phyloP scores from a whole-genome alignment of 2,888 invertebrate species.

The Trichacis sp. region DNA sequence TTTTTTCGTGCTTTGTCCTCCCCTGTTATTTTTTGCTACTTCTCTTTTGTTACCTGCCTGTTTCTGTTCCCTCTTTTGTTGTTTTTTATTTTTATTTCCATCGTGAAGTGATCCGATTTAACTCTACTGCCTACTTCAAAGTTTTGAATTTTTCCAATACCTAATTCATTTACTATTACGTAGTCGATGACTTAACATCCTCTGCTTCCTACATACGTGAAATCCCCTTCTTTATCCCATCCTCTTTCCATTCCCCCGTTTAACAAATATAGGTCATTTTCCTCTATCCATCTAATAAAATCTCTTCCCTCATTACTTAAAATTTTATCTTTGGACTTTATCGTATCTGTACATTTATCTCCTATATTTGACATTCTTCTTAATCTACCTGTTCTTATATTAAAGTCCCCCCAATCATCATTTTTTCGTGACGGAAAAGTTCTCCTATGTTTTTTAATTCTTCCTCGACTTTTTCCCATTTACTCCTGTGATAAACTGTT shows the following conservation, averaged over 20 bases:
- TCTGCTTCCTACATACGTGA: constrained; percentile 26
- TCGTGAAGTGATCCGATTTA: too few species aligned
- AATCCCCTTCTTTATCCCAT: constrained; percentile 40
- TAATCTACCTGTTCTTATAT: constrained; percentile 20
- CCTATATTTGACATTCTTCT: constrained; percentile 15
- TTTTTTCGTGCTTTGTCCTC: too few species aligned
- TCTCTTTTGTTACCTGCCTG: too few species aligned
- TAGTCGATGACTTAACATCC: constrained; percentile 38
- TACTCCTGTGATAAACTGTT: not conserved
- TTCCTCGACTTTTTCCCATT: not conserved
- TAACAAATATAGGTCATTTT: constrained; percentile 28
- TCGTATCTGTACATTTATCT: too few species aligned
- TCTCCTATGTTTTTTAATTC: not conserved
- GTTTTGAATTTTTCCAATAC: too few species aligned
- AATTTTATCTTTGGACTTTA: constrained; percentile 14
- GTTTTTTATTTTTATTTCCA: too few species aligned
- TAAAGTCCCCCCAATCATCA: constrained; percentile 30
- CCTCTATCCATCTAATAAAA: constrained; percentile 20
- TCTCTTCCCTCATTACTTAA: constrained; percentile 18
- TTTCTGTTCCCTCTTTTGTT: too few species aligned
- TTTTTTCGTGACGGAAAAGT: too few species aligned
- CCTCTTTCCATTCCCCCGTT: constrained; percentile 29
- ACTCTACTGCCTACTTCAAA: too few species aligned
- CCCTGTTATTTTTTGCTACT: too few species aligned
- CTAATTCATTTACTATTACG: constrained; percentile 27